These are phyloP conservation scores for Bicyclus anynana DNA, from an alignment of 1,140 invertebrate species.

Conservation along the genomic window DNA sequence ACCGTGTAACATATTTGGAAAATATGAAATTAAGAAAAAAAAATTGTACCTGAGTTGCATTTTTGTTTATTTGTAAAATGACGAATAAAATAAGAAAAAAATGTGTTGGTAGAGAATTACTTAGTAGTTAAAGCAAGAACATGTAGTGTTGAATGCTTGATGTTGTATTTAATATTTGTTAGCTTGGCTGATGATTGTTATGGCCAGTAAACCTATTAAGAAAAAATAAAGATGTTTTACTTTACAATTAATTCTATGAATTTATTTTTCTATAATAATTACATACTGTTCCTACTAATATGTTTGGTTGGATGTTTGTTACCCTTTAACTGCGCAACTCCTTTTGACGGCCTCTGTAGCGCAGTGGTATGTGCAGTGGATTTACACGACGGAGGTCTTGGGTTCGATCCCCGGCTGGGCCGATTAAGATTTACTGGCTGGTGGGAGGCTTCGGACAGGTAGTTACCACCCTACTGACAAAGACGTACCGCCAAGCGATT, in stretches of 20 bases:
- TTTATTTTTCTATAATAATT: background rate
- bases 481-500: too few species aligned
- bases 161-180: constrained; percentile 6
- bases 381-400: too few species aligned
- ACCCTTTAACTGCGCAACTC: too few species aligned
- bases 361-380: too few species aligned
- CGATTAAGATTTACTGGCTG: too few species aligned
- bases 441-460: too few species aligned
- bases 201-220: constrained; percentile 6
- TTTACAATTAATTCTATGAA: background rate
- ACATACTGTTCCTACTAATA: background rate
- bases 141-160: constrained; percentile 6
- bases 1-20: too few species aligned
- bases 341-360: too few species aligned
- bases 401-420: too few species aligned
- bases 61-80: constrained; percentile 1
- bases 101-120: constrained; percentile 1
- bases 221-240: constrained; percentile 5
- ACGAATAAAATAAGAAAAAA: background rate
- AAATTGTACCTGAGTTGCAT: constrained; percentile 23
- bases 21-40: background rate
- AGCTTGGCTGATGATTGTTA: constrained; percentile 2
- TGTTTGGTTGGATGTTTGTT: too few species aligned
- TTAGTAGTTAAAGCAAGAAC: background rate
- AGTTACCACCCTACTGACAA: too few species aligned